Base-by-base conservation (phyloP, 2,888 invertebrate species). In the Spatulosminthurus flaviceps region DNA sequence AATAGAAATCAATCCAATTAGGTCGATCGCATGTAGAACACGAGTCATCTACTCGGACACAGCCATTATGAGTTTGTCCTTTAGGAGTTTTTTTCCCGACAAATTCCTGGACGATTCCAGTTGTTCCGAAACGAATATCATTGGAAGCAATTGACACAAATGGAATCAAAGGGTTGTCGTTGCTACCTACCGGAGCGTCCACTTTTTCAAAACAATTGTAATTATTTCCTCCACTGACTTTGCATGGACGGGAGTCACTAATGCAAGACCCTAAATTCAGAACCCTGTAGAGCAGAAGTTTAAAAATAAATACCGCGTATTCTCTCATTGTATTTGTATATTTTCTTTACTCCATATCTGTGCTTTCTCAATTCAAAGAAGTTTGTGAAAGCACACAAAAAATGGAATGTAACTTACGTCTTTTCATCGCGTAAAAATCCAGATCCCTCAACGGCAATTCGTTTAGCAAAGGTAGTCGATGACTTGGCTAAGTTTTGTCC, bases 111-210 rank as follows among this genome's bases (percentile, higher is more conserved):
- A 76, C 61, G 9, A 76, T 66, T n/a, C 76, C 76, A 2, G 66
- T 66, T 1, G 76, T 76, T 1, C 76, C 76, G 24, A 34, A 76
- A 5, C 13, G 9, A 21, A 76, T 0, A 16, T 24, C 24, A 24
- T 76, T 76, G 29, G 76, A 29, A 21, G 76, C 76, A n/a, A 66
- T 29, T n/a, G 76, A 76, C 9, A 66, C 76, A 29, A 9, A 76
- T 16, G 76, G 76, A 21, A 66, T 29, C 19, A 76, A 66, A 66
- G 60, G 22, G 41, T 76, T 76, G 60, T 64, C 76, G 28, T 64
- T 26, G 28, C 66, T 76, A 21, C 76, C 76, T 1, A 61, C 22
- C 2, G 76, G 76, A 22, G 34, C 64, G 7, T 7, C 19, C 16
- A 2, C 66, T 21, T 41, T 72, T 1, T 42, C 43, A 34, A 72